These are phyloP conservation scores for Holotrichia oblita DNA, from an alignment of 1,140 invertebrate genomes.

Conservation along the genomic window DNA sequence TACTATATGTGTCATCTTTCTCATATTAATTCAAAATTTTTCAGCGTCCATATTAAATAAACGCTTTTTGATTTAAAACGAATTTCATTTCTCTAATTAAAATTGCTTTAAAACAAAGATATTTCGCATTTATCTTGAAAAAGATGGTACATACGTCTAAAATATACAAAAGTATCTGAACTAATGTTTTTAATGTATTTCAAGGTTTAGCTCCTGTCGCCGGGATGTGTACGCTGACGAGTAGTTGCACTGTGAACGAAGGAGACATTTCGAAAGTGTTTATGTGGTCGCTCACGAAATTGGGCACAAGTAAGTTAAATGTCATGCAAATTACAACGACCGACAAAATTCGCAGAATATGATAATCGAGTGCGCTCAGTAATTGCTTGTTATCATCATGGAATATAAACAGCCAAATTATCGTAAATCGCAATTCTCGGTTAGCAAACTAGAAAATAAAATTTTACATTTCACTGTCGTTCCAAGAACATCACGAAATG, in stretches of 20 bases:
- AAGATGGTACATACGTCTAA: not conserved
- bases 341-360: not conserved
- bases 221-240: slow-evolving; percentile 71
- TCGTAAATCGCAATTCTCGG: no score
- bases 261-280: slow-evolving; percentile 74
- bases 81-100: no score
- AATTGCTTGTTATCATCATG: not conserved
- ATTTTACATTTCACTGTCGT: no score
- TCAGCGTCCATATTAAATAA: no score
- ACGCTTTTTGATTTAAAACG: no score
- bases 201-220: slow-evolving; percentile 70
- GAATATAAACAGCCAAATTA: not conserved
- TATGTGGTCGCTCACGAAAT: slow-evolving; percentile 73
- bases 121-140: no score
- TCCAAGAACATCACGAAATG: no score
- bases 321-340: slow-evolving; percentile 22
- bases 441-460: no score
- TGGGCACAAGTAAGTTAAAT: slow-evolving; percentile 67
- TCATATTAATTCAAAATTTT: no score
- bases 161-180: no score
- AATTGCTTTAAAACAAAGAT: no score
- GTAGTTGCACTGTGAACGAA: slow-evolving; percentile 73
- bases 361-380: slow-evolving; percentile 1
- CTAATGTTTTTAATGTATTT: slow-evolving; percentile 38
- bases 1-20: no score